Evolutionary conservation across 2,888 invertebrate species (phyloP).

Genomic region (Drosophila nr. fundita): DNA sequence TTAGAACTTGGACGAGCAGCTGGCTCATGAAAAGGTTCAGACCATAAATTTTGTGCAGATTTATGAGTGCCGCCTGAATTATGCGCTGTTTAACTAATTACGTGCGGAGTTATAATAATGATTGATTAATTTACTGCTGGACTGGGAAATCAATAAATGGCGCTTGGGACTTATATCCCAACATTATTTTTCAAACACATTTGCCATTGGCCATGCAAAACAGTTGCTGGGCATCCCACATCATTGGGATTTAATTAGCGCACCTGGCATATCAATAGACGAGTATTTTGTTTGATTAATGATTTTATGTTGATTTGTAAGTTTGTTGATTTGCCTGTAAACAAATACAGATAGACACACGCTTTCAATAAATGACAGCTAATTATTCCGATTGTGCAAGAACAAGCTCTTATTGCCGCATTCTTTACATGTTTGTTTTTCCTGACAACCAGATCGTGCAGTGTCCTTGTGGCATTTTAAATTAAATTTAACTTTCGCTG

Average conservation of each 20-base stretch:
- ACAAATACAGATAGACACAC: slow-evolving; percentile 1
- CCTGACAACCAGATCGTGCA: slow-evolving; percentile 6
- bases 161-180: not conserved
- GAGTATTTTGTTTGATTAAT: slow-evolving; percentile 63
- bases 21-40: slow-evolving; percentile 20
- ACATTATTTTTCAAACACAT: slow-evolving; percentile 26
- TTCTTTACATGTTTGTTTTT: slow-evolving; percentile 7
- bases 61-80: slow-evolving; percentile 39
- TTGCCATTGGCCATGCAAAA: slow-evolving; percentile 23
- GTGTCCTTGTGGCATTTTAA: slow-evolving; percentile 70
- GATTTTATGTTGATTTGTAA: slow-evolving; percentile 33
- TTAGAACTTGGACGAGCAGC: slow-evolving; percentile 16
- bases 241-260: slow-evolving; percentile 69
- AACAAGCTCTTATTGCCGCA: not conserved
- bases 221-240: slow-evolving; percentile 55
- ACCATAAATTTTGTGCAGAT: slow-evolving; percentile 26
- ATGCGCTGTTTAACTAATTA: slow-evolving; percentile 57
- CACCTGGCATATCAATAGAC: slow-evolving; percentile 30
- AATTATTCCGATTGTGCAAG: slow-evolving; percentile 59
- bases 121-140: slow-evolving; percentile 55
- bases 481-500: slow-evolving; percentile 50
- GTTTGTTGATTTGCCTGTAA: not conserved
- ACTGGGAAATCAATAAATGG: slow-evolving; percentile 18
- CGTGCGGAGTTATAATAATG: slow-evolving; percentile 43
- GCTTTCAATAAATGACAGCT: slow-evolving; percentile 71